These are phyloP conservation scores for Enteromius unitaeniatus DNA, from an alignment of 2,797 vertebrate species.

Conservation along the genomic window DNA sequence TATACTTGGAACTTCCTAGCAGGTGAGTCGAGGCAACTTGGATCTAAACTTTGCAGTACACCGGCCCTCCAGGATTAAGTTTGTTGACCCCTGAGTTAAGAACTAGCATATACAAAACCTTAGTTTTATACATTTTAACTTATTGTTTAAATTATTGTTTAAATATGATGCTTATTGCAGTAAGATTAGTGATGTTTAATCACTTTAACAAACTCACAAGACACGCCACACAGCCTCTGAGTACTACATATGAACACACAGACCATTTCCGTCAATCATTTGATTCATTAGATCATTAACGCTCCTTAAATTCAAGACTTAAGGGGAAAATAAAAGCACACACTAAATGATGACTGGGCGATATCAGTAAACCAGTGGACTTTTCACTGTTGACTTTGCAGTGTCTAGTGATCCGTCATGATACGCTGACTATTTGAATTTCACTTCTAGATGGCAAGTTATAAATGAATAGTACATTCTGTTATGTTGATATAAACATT, in stretches of 20 bases:
- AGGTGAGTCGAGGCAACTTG: no score
- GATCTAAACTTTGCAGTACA: no score
- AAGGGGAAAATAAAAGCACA: not conserved
- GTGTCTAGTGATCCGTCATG: not conserved
- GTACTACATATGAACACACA: not conserved
- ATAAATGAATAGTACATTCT: conserved; percentile 18
- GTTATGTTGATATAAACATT: not conserved
- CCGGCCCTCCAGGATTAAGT: no score
- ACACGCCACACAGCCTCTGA: not conserved
- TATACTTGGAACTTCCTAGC: no score
- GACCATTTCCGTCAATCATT: not conserved
- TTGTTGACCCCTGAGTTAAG: no score
- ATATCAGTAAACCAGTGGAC: conserved; percentile 39
- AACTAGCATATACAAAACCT: not conserved
- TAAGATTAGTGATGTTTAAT: not conserved
- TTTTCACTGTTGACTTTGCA: conserved; percentile 47
- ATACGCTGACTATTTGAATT: conserved; percentile 44
- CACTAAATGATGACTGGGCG: not conserved
- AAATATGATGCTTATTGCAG: conserved; percentile 1
- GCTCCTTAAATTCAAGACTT: not conserved
- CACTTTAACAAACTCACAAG: conserved; percentile 45
- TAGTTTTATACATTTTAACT: not conserved
- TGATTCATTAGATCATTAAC: conserved; percentile 25
- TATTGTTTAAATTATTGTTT: no score
- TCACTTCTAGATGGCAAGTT: conserved; percentile 17